Evolutionary conservation across 2,888 invertebrate species (phyloP).

Genomic region (Xylota sylvarum): DNA sequence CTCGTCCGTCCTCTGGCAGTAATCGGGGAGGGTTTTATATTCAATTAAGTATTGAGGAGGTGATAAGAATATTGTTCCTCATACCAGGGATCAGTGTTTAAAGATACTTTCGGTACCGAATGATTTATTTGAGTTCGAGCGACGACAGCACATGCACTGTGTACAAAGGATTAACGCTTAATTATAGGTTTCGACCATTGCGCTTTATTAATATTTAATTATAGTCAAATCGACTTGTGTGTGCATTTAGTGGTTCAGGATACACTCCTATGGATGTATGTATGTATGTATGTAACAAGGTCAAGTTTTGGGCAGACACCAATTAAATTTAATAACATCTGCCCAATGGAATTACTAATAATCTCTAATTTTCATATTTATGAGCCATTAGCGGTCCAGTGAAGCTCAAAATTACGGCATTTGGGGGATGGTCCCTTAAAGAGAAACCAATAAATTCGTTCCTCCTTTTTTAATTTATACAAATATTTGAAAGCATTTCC

Average conservation of each 20-base stretch:
- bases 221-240: conserved; percentile 19
- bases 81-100: not conserved
- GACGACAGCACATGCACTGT: conserved; percentile 14
- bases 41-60: conserved; percentile 50
- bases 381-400: conserved; percentile 3
- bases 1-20: not conserved
- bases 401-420: not conserved
- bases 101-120: conserved; percentile 29
- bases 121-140: conserved; percentile 56
- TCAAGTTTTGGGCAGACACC: not conserved
- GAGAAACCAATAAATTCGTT: too few relatives aligned
- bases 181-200: conserved; percentile 43
- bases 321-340: conserved; percentile 42
- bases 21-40: conserved; percentile 38
- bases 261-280: not conserved
- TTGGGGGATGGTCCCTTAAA: not conserved
- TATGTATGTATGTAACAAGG: conserved; percentile 8
- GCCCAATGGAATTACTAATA: not conserved
- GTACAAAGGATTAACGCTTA: conserved; percentile 55
- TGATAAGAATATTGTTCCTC: conserved; percentile 35
- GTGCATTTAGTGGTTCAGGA: not conserved
- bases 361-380: not conserved
- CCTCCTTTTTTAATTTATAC: not conserved
- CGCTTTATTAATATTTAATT: conserved; percentile 63
- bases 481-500: not conserved